Conservation (phyloP, 1,140 invertebrate genomes). For the Portunus trituberculatus region DNA sequence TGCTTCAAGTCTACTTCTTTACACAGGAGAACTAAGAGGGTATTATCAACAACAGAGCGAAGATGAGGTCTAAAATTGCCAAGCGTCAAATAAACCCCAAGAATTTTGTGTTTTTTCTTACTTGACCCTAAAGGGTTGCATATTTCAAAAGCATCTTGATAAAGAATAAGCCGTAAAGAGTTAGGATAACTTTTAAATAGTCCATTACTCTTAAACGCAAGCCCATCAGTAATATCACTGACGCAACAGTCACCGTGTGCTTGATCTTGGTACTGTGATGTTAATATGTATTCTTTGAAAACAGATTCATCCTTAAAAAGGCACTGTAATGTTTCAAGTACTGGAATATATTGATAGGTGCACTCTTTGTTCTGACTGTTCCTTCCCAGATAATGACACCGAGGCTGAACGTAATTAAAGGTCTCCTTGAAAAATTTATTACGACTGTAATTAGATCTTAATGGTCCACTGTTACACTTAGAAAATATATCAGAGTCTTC, state of each 20-base stretch:
- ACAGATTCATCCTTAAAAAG: slow-evolving; percentile 16
- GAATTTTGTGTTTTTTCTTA: slow-evolving; percentile 41
- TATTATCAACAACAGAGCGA: too few species aligned
- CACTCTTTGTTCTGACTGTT: not conserved
- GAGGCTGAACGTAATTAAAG: slow-evolving; percentile 32
- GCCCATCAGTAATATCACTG: too few species aligned
- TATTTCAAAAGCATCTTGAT: slow-evolving; percentile 37
- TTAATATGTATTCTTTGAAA: not conserved
- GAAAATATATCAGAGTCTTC: too few species aligned
- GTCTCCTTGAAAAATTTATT: slow-evolving; percentile 29
- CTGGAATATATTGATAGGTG: too few species aligned
- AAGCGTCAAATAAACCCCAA: too few species aligned
- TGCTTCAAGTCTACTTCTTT: slow-evolving; percentile 3
- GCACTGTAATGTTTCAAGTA: not conserved
- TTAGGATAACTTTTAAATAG: too few species aligned
- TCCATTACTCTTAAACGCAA: slow-evolving; percentile 23
- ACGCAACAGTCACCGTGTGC: not conserved
- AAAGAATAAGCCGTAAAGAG: not conserved
- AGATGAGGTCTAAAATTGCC: slow-evolving; percentile 32
- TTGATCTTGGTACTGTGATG: not conserved
- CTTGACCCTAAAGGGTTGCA: slow-evolving; percentile 23
- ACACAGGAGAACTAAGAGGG: slow-evolving; percentile 32
- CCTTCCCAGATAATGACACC: slow-evolving; percentile 35
- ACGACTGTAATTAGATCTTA: not conserved
- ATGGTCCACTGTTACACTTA: too few species aligned